Evolutionary conservation across 1,140 invertebrate genomes (phyloP), one percentile per base, ranked within the genome.

Genomic region (Saccostrea glomerata): DNA sequence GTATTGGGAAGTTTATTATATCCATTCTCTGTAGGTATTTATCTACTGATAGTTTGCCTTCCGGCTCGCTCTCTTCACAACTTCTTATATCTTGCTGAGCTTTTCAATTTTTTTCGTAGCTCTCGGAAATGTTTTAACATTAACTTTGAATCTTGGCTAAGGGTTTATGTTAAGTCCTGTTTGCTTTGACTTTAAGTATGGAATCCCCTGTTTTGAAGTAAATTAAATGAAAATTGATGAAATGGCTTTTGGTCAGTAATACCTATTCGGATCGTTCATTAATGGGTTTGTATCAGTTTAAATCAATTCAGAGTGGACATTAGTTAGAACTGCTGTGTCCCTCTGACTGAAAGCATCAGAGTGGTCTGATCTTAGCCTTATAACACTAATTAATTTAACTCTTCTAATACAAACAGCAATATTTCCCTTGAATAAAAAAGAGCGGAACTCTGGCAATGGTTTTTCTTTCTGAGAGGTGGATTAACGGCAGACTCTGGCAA

Each of bases 401-500:
- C 40, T 85, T 47, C n/a, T 40, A n/a, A 15, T n/a, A 12, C 55
- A 40, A 85, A 63, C 58, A 85, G 36, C 58, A 84, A 84, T 55
- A 84, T 84, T 84, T 84, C 54, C 82, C 20, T 84, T 23, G 11
- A 11, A 56, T 40, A 84, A 54, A 84, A 84, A 84, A 84, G n/a
- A 84, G 40, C 82, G 54, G 82, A 84, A 84, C 82, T 84, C 36
- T 12, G 70, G 36, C 55, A 84, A 84, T 55, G 82, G 82, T 55
- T 84, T 84, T 55, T 84, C 9, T 84, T 84, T 84, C 9, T 23
- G 82, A 23, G 40, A 55, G 40, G n/a, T 54, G 82, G 82, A 56
- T 56, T 56, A 84, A 84, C 15, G 47, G 40, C 54, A 56, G n/a
- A 54, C 82, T 84, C n/a, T 84, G 82, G 82, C 82, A 84, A 84